Conservation (phyloP, 2,888 invertebrate species). For the Agrotis puta region DNA sequence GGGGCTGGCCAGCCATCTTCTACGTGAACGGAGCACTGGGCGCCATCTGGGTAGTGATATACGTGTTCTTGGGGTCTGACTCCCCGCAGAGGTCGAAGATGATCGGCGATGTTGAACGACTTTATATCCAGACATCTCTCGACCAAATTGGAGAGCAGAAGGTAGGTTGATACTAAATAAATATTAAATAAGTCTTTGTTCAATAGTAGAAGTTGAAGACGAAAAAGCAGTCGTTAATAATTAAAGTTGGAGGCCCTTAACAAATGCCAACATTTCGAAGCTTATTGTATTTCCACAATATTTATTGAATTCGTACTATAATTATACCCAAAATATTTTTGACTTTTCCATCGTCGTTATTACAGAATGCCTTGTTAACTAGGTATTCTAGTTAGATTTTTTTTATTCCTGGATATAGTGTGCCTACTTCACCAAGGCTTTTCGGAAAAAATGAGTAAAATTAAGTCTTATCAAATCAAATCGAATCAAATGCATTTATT, state of each 20-base stretch:
- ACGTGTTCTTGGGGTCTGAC: conserved; percentile 92
- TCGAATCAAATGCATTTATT: too few species aligned
- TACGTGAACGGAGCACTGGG: conserved; percentile 91
- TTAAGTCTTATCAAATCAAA: too few species aligned
- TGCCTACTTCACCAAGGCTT: too few species aligned
- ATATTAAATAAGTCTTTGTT: too few species aligned
- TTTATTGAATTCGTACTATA: background rate
- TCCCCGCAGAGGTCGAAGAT: conserved; percentile 91
- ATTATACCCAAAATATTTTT: background rate
- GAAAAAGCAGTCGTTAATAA: background rate
- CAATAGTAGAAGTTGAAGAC: background rate
- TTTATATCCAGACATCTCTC: conserved; percentile 92
- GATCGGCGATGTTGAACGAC: conserved; percentile 92
- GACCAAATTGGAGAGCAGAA: conserved; percentile 79
- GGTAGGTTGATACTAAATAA: conserved; percentile 69
- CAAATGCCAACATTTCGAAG: background rate
- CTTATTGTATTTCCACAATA: background rate
- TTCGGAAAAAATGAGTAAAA: too few species aligned
- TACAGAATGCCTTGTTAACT: background rate
- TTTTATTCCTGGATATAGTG: too few species aligned
- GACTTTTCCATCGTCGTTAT: background rate
- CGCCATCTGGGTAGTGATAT: conserved; percentile 89
- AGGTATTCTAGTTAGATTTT: background rate
- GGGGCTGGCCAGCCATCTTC: conserved; percentile 93
- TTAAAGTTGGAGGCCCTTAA: too few species aligned